A percentile compares a stretch with the other conserved stretches of the same genome.
These are phyloP conservation scores for Meloidogyne chitwoodi DNA, from an alignment of 1,140 invertebrate genomes.

Conservation along the genomic window DNA sequence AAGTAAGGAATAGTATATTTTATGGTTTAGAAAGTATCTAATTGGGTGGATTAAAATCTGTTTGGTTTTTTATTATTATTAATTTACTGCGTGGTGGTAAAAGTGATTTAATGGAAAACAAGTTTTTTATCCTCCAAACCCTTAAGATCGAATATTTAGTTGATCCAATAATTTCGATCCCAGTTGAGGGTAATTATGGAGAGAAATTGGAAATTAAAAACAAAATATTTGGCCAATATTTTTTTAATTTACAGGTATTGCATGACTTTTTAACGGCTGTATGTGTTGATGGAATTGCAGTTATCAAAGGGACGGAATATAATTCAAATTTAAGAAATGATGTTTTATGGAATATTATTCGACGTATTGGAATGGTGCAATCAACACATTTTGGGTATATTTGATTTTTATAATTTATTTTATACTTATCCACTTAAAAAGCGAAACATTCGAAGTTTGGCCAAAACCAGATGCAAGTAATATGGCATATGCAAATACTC, in stretches of 20 bases:
- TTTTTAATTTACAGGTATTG: conserved; percentile 30
- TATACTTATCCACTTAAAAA: conserved; percentile 19
- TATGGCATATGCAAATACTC: conserved; percentile 51
- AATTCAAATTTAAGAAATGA: conserved; percentile 19
- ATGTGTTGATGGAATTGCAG: conserved; percentile 50
- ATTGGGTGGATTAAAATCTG: neutral
- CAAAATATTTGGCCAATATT: too few species aligned
- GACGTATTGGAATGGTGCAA: conserved; percentile 51
- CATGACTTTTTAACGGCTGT: conserved; percentile 52
- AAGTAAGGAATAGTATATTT: conserved; percentile 12
- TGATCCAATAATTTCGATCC: too few species aligned
- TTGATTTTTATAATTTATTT: neutral
- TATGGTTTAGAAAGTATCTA: neutral
- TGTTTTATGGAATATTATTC: conserved; percentile 44
- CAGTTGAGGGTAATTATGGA: neutral
- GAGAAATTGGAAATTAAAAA: neutral
- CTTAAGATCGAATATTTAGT: too few species aligned
- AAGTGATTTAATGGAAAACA: too few species aligned
- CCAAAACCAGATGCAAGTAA: conserved; percentile 51
- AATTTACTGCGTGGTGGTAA: too few species aligned
- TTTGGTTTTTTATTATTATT: too few species aligned
- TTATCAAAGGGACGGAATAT: conserved; percentile 32
- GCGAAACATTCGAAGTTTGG: conserved; percentile 49
- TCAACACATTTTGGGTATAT: conserved; percentile 53
- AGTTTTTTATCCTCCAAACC: too few species aligned